A percentile compares a stretch with the other conserved stretches of the same genome.
phyloP scores from a whole-genome alignment of 2,888 invertebrate species.

The Temnothorax unifasciatus region DNA sequence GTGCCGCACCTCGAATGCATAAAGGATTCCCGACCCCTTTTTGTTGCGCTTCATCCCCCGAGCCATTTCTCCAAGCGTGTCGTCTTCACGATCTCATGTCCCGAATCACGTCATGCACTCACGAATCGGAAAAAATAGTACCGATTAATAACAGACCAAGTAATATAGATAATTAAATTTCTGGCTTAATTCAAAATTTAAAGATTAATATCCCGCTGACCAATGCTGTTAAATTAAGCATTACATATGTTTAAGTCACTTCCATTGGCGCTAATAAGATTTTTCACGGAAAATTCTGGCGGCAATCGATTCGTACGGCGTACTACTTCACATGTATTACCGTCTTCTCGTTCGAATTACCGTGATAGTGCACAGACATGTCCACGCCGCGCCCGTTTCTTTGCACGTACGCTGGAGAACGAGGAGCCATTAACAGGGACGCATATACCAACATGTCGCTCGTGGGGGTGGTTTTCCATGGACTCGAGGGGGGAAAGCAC shows the following conservation, averaged over 20 bases:
- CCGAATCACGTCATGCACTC: constrained; percentile 50
- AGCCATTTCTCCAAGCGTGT: constrained; percentile 58
- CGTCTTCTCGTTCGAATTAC: constrained; percentile 72
- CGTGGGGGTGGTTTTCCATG: constrained; percentile 73
- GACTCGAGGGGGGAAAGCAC: constrained; percentile 42
- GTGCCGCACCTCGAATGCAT: constrained; percentile 74
- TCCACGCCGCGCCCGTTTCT: constrained; percentile 65
- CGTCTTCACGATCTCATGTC: constrained; percentile 47
- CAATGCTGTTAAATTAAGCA: background rate
- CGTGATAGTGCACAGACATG: constrained; percentile 76
- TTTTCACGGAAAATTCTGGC: background rate
- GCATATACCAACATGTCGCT: constrained; percentile 63
- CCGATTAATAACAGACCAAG: background rate
- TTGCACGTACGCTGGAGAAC: constrained; percentile 64
- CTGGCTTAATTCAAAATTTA: background rate
- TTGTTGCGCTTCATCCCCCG: constrained; percentile 73
- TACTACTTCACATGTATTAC: constrained; percentile 62
- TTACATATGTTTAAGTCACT: background rate
- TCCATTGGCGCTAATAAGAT: background rate
- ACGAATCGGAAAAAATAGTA: constrained; percentile 42
- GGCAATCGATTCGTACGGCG: constrained; percentile 40
- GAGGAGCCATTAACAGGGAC: constrained; percentile 73
- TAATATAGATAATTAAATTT: constrained; percentile 5
- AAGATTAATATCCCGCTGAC: background rate
- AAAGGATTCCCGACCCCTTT: constrained; percentile 70